phyloP scores from a whole-genome alignment of 1,140 invertebrate species.

The Drosophila erecta region DNA sequence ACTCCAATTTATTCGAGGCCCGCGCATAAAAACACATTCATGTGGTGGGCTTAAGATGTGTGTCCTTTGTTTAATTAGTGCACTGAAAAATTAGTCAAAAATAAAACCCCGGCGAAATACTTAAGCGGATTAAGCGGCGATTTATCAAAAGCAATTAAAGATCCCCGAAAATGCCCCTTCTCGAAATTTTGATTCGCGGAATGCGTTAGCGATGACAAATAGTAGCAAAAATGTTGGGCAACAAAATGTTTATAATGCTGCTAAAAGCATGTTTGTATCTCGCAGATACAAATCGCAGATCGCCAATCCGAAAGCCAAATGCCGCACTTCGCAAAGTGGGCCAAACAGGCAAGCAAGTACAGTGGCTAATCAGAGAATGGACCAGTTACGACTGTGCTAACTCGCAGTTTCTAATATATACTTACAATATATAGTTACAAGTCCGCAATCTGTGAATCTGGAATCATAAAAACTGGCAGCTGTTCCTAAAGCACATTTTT shows the following conservation, averaged over 20 bases:
- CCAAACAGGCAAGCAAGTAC: conserved; percentile 27
- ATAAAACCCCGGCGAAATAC: conserved; percentile 40
- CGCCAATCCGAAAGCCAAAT: conserved; percentile 37
- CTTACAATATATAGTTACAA: too few relatives aligned
- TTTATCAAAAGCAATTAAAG: conserved; percentile 83
- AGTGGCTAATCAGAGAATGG: not conserved
- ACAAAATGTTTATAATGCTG: conserved; percentile 83
- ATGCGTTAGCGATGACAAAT: conserved; percentile 77
- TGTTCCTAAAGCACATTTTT: too few relatives aligned
- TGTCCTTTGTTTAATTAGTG: conserved; percentile 82
- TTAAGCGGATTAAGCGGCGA: conserved; percentile 81
- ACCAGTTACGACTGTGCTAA: conserved; percentile 3
- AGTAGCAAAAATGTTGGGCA: conserved; percentile 80
- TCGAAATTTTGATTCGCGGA: conserved; percentile 67
- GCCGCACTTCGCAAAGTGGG: conserved; percentile 51
- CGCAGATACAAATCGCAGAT: conserved; percentile 73
- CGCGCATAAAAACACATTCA: conserved; percentile 16
- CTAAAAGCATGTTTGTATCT: conserved; percentile 80
- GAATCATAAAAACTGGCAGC: too few relatives aligned
- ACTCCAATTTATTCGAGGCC: conserved; percentile 74
- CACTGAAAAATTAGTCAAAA: conserved; percentile 72
- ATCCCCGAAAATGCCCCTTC: conserved; percentile 51
- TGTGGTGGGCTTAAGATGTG: conserved; percentile 53
- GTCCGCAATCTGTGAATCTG: too few relatives aligned
- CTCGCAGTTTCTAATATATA: not conserved